These are phyloP conservation scores for Lasioglossum pauxillum DNA, from an alignment of 2,888 invertebrate species.

Conservation along the genomic window DNA sequence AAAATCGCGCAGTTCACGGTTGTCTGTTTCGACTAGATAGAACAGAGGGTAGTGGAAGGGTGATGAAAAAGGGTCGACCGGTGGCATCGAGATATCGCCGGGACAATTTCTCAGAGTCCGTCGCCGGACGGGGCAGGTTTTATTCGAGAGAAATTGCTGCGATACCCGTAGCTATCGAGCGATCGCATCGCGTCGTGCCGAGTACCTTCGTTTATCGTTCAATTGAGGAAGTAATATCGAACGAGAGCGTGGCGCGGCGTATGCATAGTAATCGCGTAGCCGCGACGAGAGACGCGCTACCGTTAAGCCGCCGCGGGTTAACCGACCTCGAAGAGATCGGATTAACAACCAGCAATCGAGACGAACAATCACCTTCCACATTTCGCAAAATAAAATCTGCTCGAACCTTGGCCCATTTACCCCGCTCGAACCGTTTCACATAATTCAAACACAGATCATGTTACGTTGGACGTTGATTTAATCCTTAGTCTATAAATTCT, in stretches of 20 bases:
- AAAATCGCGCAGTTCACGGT: background rate
- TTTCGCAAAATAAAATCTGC: background rate
- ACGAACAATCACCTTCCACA: background rate
- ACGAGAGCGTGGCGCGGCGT: background rate
- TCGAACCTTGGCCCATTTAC: background rate
- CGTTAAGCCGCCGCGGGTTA: background rate
- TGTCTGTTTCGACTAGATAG: background rate
- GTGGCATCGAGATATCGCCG: slow-evolving; percentile 3
- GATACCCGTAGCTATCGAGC: slow-evolving; percentile 20
- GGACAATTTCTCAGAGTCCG: slow-evolving; percentile 17
- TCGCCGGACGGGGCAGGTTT: slow-evolving; percentile 25
- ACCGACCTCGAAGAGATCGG: background rate
- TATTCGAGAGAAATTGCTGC: slow-evolving; percentile 34
- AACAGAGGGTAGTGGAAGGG: background rate
- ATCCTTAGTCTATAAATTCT: too few species aligned
- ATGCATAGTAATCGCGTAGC: slow-evolving; percentile 16
- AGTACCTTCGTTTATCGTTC: slow-evolving; percentile 35
- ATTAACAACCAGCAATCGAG: background rate
- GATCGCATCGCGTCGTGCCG: slow-evolving; percentile 22
- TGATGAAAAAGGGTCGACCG: background rate
- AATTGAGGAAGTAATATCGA: slow-evolving; percentile 41
- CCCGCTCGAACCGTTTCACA: too few species aligned
- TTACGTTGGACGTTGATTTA: too few species aligned
- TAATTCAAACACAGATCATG: too few species aligned
- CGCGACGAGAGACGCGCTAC: background rate